phyloP scores from a whole-genome alignment of 2,888 invertebrate species.

The Conus canariensis region DNA sequence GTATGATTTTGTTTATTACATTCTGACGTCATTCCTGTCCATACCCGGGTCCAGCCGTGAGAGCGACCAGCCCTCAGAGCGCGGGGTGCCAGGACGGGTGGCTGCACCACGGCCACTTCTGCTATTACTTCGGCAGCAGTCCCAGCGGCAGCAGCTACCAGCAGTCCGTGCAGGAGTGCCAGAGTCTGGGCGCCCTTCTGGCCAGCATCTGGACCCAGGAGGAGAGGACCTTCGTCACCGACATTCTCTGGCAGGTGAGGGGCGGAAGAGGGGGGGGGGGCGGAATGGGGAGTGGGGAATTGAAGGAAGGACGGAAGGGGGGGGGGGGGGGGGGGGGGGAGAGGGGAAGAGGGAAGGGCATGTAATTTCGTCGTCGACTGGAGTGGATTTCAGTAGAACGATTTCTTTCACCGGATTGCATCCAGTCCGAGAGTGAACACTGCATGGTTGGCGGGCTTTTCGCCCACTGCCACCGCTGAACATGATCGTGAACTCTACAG shows the following conservation, averaged over 20 bases:
- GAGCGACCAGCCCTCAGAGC: background rate
- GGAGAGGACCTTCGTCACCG: constrained; percentile 57
- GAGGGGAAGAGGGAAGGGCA: too few relatives aligned
- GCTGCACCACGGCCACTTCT: constrained; percentile 32
- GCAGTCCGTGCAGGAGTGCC: constrained; percentile 56
- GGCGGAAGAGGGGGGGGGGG: background rate
- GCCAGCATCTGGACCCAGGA: constrained; percentile 61
- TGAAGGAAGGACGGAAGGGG: background rate
- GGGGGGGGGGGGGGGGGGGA: too few relatives aligned
- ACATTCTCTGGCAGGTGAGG: constrained; percentile 52
- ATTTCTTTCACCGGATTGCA: too few relatives aligned
- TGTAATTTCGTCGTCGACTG: too few relatives aligned
- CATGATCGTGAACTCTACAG: too few relatives aligned
- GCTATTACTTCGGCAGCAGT: constrained; percentile 26
- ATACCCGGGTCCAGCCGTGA: background rate
- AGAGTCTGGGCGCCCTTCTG: constrained; percentile 51
- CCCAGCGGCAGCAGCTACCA: constrained; percentile 6
- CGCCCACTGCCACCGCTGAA: too few relatives aligned
- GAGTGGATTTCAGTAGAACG: too few relatives aligned
- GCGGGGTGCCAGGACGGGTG: constrained; percentile 41
- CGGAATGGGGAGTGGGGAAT: background rate
- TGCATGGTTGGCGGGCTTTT: too few relatives aligned
- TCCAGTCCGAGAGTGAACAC: too few relatives aligned
- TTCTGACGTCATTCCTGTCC: background rate
- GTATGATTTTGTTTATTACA: too few relatives aligned